phyloP scores from a whole-genome alignment of 2,888 invertebrate genomes.

The Syrphus vitripennis region DNA sequence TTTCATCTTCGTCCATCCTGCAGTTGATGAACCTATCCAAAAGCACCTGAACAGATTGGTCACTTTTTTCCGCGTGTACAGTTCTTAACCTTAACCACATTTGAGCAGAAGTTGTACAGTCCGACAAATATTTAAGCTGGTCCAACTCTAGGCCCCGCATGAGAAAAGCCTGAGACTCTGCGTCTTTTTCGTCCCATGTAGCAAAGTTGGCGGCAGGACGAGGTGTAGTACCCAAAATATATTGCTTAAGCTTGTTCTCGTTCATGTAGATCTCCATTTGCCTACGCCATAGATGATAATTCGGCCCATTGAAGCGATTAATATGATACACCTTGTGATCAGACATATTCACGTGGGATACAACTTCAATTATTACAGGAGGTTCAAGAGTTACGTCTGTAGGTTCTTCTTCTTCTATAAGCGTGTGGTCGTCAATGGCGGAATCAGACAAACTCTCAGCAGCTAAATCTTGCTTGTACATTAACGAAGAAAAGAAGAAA shows the following conservation, averaged over 20 bases:
- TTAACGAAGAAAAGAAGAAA: too few relatives aligned
- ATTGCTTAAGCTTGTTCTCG: conserved; percentile 63
- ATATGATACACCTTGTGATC: conserved; percentile 51
- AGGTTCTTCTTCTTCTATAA: background rate
- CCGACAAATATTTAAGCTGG: conserved; percentile 65
- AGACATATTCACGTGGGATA: conserved; percentile 27
- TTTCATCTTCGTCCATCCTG: conserved; percentile 53
- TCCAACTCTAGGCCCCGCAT: conserved; percentile 61
- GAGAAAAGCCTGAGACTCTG: conserved; percentile 63
- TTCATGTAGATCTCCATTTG: conserved; percentile 65
- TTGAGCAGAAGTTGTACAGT: conserved; percentile 49
- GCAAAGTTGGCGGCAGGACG: conserved; percentile 39
- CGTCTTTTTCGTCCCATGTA: conserved; percentile 64
- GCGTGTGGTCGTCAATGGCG: background rate
- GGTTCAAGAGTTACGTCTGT: background rate
- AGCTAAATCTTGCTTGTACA: too few relatives aligned
- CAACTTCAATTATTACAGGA: background rate
- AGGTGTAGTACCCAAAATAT: conserved; percentile 51
- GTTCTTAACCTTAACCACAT: conserved; percentile 52
- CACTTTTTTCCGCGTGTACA: conserved; percentile 49
- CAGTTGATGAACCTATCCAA: conserved; percentile 66
- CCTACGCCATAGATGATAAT: conserved; percentile 48
- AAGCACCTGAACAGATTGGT: conserved; percentile 46
- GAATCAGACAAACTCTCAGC: too few relatives aligned
- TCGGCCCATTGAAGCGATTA: conserved; percentile 48